Evolutionary conservation across 2,888 invertebrate genomes (phyloP), one percentile per base, ranked within the genome.

Genomic region (Drosophila prolongata): DNA sequence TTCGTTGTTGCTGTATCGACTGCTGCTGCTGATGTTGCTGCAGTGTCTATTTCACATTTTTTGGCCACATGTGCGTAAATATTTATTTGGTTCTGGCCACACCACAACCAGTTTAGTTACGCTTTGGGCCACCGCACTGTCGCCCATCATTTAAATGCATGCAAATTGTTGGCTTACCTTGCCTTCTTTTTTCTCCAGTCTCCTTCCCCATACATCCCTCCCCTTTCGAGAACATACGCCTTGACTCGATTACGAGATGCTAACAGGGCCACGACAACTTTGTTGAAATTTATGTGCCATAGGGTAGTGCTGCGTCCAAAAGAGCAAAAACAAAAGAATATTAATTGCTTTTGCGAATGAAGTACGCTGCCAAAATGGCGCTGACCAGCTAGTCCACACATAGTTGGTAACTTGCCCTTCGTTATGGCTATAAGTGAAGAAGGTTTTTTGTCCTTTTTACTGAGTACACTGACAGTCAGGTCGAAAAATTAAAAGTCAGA

Each of bases 281-380:
- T 66, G 70, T 80, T 76, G 75, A 82, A 87, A 85, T 87, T 85
- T 87, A 85, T 85, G 84, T 82, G 80, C 78, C 82, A 73, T 78
- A 70, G 80, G 86, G 75, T 80, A 61, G 56, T 53, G 52, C 50
- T 6, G 35, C 35, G 10, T 14, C 61, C 55, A 80, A 75, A 72
- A 37, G 40, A 42, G 47, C 34, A 68, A 50, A 68, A 68, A 71
- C 74, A 72, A 75, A 76, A 76, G 70, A 69, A 76, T 80, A 77
- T 81, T 89, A 90, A 90, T 90, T 90, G 90, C 87, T 89, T 87
- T 88, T 80, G 74, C 80, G 89, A 90, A 90, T 85, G 76, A 86
- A 83, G 79, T 87, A 14, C 75, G 71, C 60, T 71, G 80, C 79
- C 70, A 78, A 83, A 83, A 77, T 75, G 77, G 67, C 65, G 55